A percentile compares a stretch with the other conserved stretches of the same genome.
Conservation (phyloP, 2,888 invertebrate species). For the Phaedon cochleariae region DNA sequence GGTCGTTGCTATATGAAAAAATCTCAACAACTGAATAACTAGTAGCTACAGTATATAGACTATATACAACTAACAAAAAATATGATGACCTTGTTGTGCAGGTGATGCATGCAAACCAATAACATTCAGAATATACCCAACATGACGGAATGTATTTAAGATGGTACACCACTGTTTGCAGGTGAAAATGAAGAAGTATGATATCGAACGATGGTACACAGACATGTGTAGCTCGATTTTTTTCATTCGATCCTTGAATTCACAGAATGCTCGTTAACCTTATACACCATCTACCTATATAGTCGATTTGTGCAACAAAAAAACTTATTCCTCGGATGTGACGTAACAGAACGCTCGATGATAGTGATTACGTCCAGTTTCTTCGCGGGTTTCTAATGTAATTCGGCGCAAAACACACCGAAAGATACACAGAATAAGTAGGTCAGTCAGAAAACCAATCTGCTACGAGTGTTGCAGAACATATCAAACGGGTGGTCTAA, state of each 20-base stretch:
- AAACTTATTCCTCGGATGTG: slow-evolving; percentile 16
- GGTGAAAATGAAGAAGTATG: slow-evolving; percentile 42
- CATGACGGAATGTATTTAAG: background rate
- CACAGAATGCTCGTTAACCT: slow-evolving; percentile 25
- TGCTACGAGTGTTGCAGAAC: background rate
- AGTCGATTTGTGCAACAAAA: slow-evolving; percentile 20
- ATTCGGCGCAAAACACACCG: slow-evolving; percentile 29
- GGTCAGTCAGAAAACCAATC: background rate
- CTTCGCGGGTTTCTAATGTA: slow-evolving; percentile 24
- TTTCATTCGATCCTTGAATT: slow-evolving; percentile 29
- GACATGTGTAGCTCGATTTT: slow-evolving; percentile 40
- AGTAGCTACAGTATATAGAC: too few relatives aligned
- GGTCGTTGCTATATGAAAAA: too few relatives aligned
- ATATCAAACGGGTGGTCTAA: background rate
- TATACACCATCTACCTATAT: slow-evolving; percentile 8
- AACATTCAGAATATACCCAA: too few relatives aligned
- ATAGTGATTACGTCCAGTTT: slow-evolving; percentile 28
- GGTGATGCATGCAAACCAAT: too few relatives aligned
- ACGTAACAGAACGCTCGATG: slow-evolving; percentile 25
- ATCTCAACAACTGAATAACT: too few relatives aligned
- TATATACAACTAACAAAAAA: too few relatives aligned
- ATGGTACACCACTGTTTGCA: slow-evolving; percentile 32
- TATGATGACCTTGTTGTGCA: too few relatives aligned
- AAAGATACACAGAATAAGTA: background rate
- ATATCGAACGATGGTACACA: slow-evolving; percentile 33